These are phyloP conservation scores for Lethenteron reissneri DNA, from an alignment of 2,113 vertebrate species.

Conservation along the genomic window DNA sequence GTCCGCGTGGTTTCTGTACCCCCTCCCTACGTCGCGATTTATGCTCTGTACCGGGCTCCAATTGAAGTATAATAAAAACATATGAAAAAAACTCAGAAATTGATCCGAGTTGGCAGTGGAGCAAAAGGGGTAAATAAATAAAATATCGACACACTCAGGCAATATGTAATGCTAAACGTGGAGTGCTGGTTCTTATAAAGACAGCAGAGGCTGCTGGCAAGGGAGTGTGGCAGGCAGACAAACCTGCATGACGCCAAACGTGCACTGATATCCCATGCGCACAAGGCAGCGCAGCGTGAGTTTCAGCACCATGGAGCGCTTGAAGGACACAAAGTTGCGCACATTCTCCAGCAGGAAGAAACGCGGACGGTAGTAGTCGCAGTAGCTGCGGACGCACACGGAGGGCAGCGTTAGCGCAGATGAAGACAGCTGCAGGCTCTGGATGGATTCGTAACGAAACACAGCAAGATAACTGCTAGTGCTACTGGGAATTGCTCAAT, in stretches of 20 bases:
- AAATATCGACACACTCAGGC: neutral
- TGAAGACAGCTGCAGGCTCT: too few species aligned
- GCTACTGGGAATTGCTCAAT: too few species aligned
- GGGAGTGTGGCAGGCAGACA: constrained; percentile 7
- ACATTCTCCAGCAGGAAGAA: constrained; percentile 87
- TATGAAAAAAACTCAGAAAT: neutral
- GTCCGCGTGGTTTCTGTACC: too few species aligned
- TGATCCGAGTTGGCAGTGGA: too few species aligned
- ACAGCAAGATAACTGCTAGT: too few species aligned
- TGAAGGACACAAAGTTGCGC: constrained; percentile 84
- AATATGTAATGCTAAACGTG: neutral
- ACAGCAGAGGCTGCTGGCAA: neutral
- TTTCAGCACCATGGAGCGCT: constrained; percentile 84
- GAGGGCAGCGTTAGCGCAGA: too few species aligned
- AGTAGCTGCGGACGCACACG: constrained; percentile 37
- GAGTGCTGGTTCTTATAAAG: neutral
- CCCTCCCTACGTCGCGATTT: too few species aligned
- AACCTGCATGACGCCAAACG: constrained; percentile 80
- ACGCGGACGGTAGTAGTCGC: constrained; percentile 78
- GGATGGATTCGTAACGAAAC: too few species aligned
- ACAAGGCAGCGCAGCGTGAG: constrained; percentile 76
- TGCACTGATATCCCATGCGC: constrained; percentile 92
- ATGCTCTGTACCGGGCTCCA: too few species aligned
- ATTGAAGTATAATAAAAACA: neutral
- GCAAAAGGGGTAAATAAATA: neutral